Conservation (phyloP, 2,113 vertebrate genomes). For the Charadrius vociferus region DNA sequence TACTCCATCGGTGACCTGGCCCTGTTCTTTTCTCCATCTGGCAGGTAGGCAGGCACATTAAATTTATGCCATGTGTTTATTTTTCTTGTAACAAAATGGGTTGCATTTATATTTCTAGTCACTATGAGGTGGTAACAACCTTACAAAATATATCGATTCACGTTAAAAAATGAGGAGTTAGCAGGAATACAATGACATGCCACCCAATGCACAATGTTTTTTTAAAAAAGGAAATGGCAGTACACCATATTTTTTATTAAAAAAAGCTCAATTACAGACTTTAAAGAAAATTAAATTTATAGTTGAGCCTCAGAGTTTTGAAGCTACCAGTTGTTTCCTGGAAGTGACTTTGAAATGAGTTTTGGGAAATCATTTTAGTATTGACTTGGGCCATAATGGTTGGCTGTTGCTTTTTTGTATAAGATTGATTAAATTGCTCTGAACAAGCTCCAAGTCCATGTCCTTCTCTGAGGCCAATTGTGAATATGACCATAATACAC, state of each 20-base stretch:
- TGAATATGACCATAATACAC: slow-evolving; percentile 11
- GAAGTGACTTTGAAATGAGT: slow-evolving; percentile 64
- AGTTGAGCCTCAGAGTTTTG: slow-evolving; percentile 9
- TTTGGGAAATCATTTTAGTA: slow-evolving; percentile 70
- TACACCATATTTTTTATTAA: neutral
- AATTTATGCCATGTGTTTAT: slow-evolving; percentile 29
- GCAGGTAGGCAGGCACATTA: slow-evolving; percentile 8
- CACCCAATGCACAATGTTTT: neutral
- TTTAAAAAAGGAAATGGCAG: slow-evolving; percentile 28
- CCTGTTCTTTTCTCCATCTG: slow-evolving; percentile 35
- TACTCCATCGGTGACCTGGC: slow-evolving; percentile 17
- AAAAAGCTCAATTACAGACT: neutral
- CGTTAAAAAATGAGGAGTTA: neutral
- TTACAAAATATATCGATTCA: slow-evolving; percentile 3
- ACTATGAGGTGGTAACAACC: neutral
- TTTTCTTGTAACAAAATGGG: slow-evolving; percentile 9
- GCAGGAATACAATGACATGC: neutral
- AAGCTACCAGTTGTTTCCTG: slow-evolving; percentile 49
- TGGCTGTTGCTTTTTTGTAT: slow-evolving; percentile 47
- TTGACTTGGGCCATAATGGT: slow-evolving; percentile 49
- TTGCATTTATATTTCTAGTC: neutral
- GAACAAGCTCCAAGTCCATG: slow-evolving; percentile 41
- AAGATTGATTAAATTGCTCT: slow-evolving; percentile 63
- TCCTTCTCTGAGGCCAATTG: slow-evolving; percentile 51
- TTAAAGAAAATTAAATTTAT: slow-evolving; percentile 58